These are phyloP conservation scores for Choristoneura fumiferana DNA, from an alignment of 1,140 invertebrate genomes.

Conservation along the genomic window DNA sequence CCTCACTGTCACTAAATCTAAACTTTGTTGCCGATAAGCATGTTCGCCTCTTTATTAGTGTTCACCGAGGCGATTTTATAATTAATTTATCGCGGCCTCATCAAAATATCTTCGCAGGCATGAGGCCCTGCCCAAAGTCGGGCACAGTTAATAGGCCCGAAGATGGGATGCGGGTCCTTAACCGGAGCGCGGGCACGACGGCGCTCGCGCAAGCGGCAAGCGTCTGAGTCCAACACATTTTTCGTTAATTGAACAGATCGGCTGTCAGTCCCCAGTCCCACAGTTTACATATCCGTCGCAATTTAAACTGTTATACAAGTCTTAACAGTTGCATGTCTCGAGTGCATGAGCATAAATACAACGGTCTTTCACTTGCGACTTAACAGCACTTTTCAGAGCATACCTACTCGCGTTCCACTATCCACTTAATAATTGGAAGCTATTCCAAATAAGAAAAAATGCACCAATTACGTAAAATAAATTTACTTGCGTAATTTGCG, in stretches of 20 bases:
- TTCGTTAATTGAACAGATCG: slow-evolving; percentile 20
- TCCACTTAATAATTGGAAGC: no score
- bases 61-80: slow-evolving; percentile 41
- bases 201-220: no score
- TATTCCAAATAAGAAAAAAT: no score
- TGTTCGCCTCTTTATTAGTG: slow-evolving; percentile 50
- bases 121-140: slow-evolving; percentile 48
- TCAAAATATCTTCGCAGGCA: slow-evolving; percentile 59
- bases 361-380: slow-evolving; percentile 9
- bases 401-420: no score
- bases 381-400: no score
- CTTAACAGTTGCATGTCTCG: neutral
- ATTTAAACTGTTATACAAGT: neutral
- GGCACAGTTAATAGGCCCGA: slow-evolving; percentile 28
- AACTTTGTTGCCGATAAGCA: slow-evolving; percentile 44
- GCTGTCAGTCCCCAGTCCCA: slow-evolving; percentile 6
- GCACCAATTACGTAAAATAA: neutral
- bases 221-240: neutral
- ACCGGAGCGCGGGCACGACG: slow-evolving; percentile 12
- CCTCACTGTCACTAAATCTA: slow-evolving; percentile 23
- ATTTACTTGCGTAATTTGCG: neutral
- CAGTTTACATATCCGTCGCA: neutral
- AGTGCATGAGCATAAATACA: slow-evolving; percentile 21
- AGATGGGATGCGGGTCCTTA: slow-evolving; percentile 15
- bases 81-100: slow-evolving; percentile 66